Evolutionary conservation across 2,113 vertebrate genomes (phyloP).

Genomic region (Ammodytes marinus): DNA sequence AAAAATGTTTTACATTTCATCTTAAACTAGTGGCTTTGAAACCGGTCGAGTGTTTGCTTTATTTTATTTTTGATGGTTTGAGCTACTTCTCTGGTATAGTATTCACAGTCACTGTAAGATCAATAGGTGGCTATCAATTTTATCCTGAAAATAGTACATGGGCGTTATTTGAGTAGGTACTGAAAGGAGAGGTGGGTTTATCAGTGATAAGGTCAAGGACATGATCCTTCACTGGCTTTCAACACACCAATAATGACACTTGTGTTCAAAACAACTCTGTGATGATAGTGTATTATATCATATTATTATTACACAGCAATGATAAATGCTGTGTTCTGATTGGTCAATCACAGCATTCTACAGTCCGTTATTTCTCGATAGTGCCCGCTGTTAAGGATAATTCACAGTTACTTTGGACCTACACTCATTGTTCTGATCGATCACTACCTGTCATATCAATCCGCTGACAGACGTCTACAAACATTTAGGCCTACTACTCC

Average conservation of each 20-base stretch:
- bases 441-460: no score
- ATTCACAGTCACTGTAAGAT: constrained; percentile 6
- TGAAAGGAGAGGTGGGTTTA: background rate
- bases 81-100: constrained; percentile 1
- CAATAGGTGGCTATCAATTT: constrained; percentile 8
- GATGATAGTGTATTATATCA: background rate
- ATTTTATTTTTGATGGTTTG: background rate
- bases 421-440: no score
- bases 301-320: no score
- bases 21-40: constrained; percentile 59
- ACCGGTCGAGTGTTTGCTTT: constrained; percentile 16
- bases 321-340: no score
- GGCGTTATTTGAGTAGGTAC: background rate
- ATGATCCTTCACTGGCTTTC: constrained; percentile 7
- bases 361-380: no score
- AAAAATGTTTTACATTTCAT: constrained; percentile 62
- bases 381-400: no score
- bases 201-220: background rate
- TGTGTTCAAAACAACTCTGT: background rate
- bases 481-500: no score
- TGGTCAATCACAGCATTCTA: no score
- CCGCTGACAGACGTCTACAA: no score
- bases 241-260: background rate
- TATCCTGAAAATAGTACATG: background rate
- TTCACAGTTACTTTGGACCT: no score